phyloP scores from a whole-genome alignment of 2,113 vertebrate species.

The Penelope pileata region DNA sequence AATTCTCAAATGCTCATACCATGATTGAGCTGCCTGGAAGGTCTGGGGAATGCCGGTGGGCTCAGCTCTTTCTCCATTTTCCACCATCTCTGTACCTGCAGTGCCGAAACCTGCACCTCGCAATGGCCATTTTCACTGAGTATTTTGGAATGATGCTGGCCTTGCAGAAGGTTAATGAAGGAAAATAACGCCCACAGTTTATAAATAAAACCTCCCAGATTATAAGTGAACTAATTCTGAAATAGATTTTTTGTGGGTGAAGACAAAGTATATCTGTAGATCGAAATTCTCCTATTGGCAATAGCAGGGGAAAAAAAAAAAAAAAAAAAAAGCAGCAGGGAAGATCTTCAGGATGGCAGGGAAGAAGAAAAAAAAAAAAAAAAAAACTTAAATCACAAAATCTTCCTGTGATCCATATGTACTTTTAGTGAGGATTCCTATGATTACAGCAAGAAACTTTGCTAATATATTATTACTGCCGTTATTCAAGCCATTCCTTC shows the following conservation, averaged over 20 bases:
- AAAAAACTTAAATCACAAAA: background rate
- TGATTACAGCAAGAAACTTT: background rate
- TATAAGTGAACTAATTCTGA: constrained; percentile 22
- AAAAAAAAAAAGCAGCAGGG: background rate
- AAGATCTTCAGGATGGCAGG: background rate
- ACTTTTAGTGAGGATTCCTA: background rate
- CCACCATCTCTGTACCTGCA: background rate
- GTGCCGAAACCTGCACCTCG: background rate
- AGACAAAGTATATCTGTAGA: constrained; percentile 11
- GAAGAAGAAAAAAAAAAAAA: background rate
- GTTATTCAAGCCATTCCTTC: constrained; percentile 15
- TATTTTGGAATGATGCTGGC: background rate
- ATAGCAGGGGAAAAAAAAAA: background rate
- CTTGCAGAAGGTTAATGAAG: constrained; percentile 19
- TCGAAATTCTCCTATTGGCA: constrained; percentile 4
- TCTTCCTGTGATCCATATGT: background rate
- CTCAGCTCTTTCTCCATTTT: background rate
- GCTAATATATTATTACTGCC: background rate
- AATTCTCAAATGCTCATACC: background rate
- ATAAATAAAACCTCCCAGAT: background rate
- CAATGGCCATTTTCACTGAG: background rate
- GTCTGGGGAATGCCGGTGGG: background rate
- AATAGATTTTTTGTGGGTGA: constrained; percentile 1
- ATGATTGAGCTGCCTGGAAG: background rate
- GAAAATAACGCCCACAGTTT: background rate